Evolutionary conservation across 2,888 invertebrate species (phyloP).

Genomic region (Melinaea marsaeus): DNA sequence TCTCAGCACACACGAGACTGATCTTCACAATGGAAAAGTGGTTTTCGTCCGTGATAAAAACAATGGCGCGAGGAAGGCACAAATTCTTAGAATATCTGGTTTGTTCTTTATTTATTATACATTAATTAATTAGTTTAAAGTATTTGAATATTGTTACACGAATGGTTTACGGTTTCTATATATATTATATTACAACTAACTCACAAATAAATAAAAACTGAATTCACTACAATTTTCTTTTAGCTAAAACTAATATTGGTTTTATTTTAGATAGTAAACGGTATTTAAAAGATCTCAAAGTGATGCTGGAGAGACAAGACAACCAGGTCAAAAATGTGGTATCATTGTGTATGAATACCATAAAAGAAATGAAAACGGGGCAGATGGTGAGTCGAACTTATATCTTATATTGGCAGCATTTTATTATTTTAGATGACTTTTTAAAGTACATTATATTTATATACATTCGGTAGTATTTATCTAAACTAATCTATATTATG

Average conservation of each 20-base stretch:
- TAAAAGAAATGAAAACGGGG: slow-evolving; percentile 51
- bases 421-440: neutral
- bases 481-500: neutral
- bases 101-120: slow-evolving; percentile 25
- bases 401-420: slow-evolving; percentile 6
- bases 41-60: slow-evolving; percentile 42
- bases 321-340: slow-evolving; percentile 52
- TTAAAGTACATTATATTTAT: too few relatives aligned
- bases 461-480: too few relatives aligned
- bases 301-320: slow-evolving; percentile 48
- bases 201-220: too few relatives aligned
- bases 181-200: too few relatives aligned
- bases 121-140: neutral
- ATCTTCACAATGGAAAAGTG: slow-evolving; percentile 45
- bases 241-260: neutral
- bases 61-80: slow-evolving; percentile 43
- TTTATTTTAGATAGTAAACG: slow-evolving; percentile 49
- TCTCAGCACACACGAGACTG: slow-evolving; percentile 37
- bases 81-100: slow-evolving; percentile 55
- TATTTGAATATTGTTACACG: neutral
- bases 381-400: slow-evolving; percentile 44
- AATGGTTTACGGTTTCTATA: too few relatives aligned
- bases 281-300: slow-evolving; percentile 46
- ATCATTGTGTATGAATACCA: slow-evolving; percentile 51
- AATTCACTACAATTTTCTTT: neutral